Conservation (phyloP, 2,113 vertebrate genomes). For the Asarcornis scutulata region DNA sequence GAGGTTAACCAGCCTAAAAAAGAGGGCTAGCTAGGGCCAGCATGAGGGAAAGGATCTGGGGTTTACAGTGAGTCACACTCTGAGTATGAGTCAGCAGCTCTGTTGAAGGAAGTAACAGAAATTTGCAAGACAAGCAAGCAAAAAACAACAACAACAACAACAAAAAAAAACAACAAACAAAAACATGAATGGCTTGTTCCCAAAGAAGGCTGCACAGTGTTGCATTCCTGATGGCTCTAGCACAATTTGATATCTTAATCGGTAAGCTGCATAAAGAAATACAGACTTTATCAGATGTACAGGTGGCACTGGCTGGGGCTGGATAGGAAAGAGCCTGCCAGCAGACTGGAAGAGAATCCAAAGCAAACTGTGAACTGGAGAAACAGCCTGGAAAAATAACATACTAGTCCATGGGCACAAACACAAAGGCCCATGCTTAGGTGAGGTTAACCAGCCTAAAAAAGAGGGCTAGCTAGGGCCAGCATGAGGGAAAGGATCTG, state of each 20-base stretch:
- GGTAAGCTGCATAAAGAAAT: neutral
- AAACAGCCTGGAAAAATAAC: neutral
- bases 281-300: neutral
- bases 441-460: neutral
- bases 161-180: neutral
- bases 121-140: accelerated
- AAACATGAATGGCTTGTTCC: neutral
- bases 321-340: neutral
- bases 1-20: neutral
- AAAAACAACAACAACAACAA: neutral
- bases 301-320: neutral
- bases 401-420: neutral
- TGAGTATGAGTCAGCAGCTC: neutral
- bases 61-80: neutral
- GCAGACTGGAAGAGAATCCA: neutral
- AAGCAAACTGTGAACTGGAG: neutral
- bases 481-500: neutral
- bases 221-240: neutral
- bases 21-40: neutral
- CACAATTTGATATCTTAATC: neutral
- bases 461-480: neutral
- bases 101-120: too few species aligned
- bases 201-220: neutral
- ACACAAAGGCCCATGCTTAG: neutral
- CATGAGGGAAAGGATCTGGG: neutral